A percentile compares a stretch with the other conserved stretches of the same genome.
These are phyloP conservation scores for Girardia tigrina DNA, from an alignment of 2,888 invertebrate genomes.

Conservation along the genomic window DNA sequence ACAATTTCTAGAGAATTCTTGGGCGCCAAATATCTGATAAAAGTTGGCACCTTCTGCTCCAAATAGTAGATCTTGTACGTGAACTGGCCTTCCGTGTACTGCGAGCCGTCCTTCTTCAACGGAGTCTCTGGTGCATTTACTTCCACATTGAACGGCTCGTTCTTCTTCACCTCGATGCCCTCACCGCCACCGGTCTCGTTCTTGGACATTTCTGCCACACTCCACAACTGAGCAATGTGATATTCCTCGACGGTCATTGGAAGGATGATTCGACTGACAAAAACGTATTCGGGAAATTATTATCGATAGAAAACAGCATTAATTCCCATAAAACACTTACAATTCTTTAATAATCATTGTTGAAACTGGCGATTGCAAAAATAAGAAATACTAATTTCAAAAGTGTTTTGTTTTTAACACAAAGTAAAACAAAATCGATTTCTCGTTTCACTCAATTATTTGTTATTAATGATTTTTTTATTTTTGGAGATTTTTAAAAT, in stretches of 20 bases:
- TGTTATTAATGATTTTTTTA: no score
- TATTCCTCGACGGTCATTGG: slow-evolving; percentile 96
- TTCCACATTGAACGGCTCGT: slow-evolving; percentile 69
- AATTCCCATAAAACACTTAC: not conserved
- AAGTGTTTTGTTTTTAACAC: not conserved
- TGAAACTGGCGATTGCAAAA: not conserved
- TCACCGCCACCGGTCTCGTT: slow-evolving; percentile 62
- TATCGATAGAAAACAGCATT: not conserved
- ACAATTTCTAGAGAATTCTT: slow-evolving; percentile 88
- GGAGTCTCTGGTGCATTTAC: slow-evolving; percentile 49
- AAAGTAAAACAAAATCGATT: not conserved
- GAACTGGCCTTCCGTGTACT: slow-evolving; percentile 80
- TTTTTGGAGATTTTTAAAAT: no score
- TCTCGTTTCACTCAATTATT: not conserved
- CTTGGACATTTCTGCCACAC: slow-evolving; percentile 70
- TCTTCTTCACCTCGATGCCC: slow-evolving; percentile 70
- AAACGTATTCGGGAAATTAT: no score
- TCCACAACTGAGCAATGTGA: slow-evolving; percentile 94
- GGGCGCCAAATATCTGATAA: slow-evolving; percentile 78
- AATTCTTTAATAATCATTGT: slow-evolving; percentile 5
- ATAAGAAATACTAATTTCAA: not conserved
- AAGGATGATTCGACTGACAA: slow-evolving; percentile 73
- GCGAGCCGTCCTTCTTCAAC: slow-evolving; percentile 58
- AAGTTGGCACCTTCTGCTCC: slow-evolving; percentile 76
- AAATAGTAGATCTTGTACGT: slow-evolving; percentile 98